phyloP scores from a whole-genome alignment of 35 echinoderm and acorn worm species.

The Chiridota heheva region DNA sequence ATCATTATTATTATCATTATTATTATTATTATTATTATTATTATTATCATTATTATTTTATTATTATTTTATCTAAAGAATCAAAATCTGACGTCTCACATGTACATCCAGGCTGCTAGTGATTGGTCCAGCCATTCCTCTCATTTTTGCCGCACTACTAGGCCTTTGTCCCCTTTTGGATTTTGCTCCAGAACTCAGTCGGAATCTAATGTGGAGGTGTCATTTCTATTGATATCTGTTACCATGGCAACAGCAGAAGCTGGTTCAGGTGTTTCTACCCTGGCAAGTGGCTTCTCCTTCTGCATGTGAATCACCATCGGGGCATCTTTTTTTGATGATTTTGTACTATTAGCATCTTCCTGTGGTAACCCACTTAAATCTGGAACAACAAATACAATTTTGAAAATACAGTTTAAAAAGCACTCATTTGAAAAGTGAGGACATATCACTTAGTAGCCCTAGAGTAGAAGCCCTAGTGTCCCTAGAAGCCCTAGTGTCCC shows the following conservation, averaged over 20 bases:
- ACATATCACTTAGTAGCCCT: too few species aligned
- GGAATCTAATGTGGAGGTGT: neutral
- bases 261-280: slow-evolving; percentile 3
- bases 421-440: too few species aligned
- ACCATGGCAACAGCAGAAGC: neutral
- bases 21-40: too few species aligned
- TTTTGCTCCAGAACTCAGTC: neutral
- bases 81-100: too few species aligned
- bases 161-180: slow-evolving; percentile 40
- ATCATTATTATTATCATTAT: too few species aligned
- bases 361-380: slow-evolving; percentile 73
- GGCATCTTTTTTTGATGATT: slow-evolving; percentile 15
- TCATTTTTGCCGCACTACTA: slow-evolving; percentile 48
- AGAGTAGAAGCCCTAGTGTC: too few species aligned
- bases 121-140: slow-evolving; percentile 83
- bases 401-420: neutral
- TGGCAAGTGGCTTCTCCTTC: slow-evolving; percentile 22
- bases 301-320: slow-evolving; percentile 56
- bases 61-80: too few species aligned
- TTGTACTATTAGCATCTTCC: slow-evolving; percentile 42
- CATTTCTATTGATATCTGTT: neutral
- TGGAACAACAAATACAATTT: slow-evolving; percentile 3
- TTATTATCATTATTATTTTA: too few species aligned
- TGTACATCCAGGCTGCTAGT: slow-evolving; percentile 89
- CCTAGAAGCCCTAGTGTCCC: too few species aligned